Evolutionary conservation across 2,888 invertebrate genomes (phyloP), one percentile per base, ranked within the genome.

Genomic region (Volucella bombylans): DNA sequence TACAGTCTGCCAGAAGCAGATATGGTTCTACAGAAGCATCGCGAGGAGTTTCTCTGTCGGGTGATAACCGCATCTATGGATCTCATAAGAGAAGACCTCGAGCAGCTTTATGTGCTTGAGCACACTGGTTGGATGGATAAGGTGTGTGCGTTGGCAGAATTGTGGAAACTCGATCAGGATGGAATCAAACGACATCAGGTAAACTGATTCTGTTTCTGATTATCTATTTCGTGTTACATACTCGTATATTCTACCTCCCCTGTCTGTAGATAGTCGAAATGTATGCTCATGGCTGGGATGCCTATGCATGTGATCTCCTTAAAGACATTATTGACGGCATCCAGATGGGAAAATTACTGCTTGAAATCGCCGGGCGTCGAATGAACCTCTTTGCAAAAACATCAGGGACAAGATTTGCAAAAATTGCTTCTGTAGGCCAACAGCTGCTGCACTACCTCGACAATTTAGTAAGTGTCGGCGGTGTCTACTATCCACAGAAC

Each of bases 301-400:
- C 90, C 4, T 90, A 94, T 59, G 94, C 94, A 4, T 93, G 93
- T 87, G 92, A 95, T 92, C 92, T 95, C 64, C 92, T 96, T 41
- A 91, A 93, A 12, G 92, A 94, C 18, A 94, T 97, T 6, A 94
- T 93, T 73, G 95, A 96, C 82, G 94, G 94, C n/a, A 94, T 94
- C 87, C 92, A 93, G 54, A 90, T 98, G 76, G 94, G 96, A 10
- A 93, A 94, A 1, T 94, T 95, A 86, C 92, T 98, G 78, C 91
- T 98, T 38, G 94, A 95, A 38, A 94, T 98, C 71, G 96, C 96
- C n/a, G 97, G 96, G 8, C 95, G 96, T 89, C 93, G 98, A 86
- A 91, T 98, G 81, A 94, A 95, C 90, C 93, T 94, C 57, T 94
- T 93, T 87, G 93, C 95, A 87, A 94, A 92, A 87, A 94, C 92